phyloP scores from a whole-genome alignment of 2,113 vertebrate genomes.

The human region GRCh38 chr5:57054501-57055000 shows the following conservation, averaged over 20 bases:
- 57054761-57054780: not conserved
- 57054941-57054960: not conserved
- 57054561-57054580: not conserved
- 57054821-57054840: not conserved
- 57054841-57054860: conserved; percentile 48
- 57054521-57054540: too few species aligned
- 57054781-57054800: not conserved
- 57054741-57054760: not conserved
- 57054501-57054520: not conserved
- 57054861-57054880: conserved; percentile 38
- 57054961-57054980: not conserved
- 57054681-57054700: not conserved
- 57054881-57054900: conserved; percentile 11
- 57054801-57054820: conserved; percentile 37
- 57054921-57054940: not conserved
- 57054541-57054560: not conserved
- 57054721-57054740: not conserved
- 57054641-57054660: not conserved
- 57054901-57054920: conserved; percentile 15
- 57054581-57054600: not conserved
- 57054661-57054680: not conserved
- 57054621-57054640: not conserved
- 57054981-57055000: not conserved
- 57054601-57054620: not conserved
- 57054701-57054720: not conserved